phyloP scores from a whole-genome alignment of 2,797 vertebrate species.

The Labroides dimidiatus region DNA sequence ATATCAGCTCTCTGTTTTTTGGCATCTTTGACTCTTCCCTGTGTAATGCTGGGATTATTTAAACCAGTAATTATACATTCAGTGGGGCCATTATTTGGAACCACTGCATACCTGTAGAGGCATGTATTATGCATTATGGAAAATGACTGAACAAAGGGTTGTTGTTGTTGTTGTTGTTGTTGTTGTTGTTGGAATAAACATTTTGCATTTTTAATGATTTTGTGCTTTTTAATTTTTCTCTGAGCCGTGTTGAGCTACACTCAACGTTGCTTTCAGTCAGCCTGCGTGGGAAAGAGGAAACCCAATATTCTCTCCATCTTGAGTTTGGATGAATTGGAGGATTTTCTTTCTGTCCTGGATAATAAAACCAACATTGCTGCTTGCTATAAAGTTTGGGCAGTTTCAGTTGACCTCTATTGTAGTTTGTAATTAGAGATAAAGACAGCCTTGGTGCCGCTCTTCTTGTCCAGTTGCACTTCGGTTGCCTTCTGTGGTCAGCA shows the following conservation, averaged over 20 bases:
- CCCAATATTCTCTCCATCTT: constrained; percentile 36
- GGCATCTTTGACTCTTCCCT: neutral
- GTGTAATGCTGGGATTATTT: constrained; percentile 16
- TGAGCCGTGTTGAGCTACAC: constrained; percentile 8
- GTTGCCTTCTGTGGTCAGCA: constrained; percentile 66
- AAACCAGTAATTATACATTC: constrained; percentile 21
- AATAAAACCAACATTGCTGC: constrained; percentile 61
- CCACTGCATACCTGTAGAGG: constrained; percentile 23
- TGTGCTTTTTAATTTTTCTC: constrained; percentile 17
- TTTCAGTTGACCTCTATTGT: constrained; percentile 65
- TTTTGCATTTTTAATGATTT: constrained; percentile 22
- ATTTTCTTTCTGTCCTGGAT: constrained; percentile 48
- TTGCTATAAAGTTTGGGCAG: constrained; percentile 42
- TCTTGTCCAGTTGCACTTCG: constrained; percentile 64
- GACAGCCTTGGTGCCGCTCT: constrained; percentile 56
- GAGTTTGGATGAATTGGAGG: constrained; percentile 49
- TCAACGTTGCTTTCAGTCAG: constrained; percentile 32
- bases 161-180: constrained; percentile 24
- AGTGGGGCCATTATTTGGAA: constrained; percentile 5
- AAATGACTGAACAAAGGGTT: constrained; percentile 17
- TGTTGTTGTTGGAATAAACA: constrained; percentile 22
- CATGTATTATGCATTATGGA: constrained; percentile 23
- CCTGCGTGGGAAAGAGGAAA: constrained; percentile 52
- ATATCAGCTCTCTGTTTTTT: neutral
- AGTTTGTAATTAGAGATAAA: constrained; percentile 82